Evolutionary conservation across 2,113 vertebrate species (phyloP).

Genomic region (Motacilla tschutschensis): DNA sequence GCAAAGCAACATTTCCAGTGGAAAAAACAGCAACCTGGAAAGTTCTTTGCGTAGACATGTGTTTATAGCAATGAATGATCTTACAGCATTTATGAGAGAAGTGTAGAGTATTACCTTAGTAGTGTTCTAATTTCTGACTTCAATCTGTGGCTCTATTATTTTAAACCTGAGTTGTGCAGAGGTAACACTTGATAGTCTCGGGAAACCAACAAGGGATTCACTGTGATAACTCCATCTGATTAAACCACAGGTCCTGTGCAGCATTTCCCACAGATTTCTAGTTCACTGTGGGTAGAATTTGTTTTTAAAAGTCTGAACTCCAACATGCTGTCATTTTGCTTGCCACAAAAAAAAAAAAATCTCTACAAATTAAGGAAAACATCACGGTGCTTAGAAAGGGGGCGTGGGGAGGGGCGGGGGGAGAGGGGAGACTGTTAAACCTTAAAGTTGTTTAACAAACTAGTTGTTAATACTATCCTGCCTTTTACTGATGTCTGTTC

Average conservation of each 20-base stretch:
- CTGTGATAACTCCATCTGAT: slow-evolving; percentile 35
- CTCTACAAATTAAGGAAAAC: not conserved
- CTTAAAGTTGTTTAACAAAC: not conserved
- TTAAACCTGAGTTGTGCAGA: slow-evolving; percentile 6
- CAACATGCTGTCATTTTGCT: not conserved
- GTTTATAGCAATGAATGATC: not conserved
- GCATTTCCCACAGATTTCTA: slow-evolving; percentile 8
- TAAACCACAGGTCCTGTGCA: slow-evolving; percentile 39
- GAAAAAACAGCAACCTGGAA: not conserved
- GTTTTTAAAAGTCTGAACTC: not conserved
- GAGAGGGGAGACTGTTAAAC: not conserved
- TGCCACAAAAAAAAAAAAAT: not conserved
- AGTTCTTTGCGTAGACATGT: not conserved
- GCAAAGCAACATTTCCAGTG: not conserved
- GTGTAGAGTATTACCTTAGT: not conserved
- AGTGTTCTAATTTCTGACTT: slow-evolving; percentile 19
- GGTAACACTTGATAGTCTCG: slow-evolving; percentile 19
- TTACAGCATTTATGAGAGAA: not conserved
- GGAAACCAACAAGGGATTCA: slow-evolving; percentile 15
- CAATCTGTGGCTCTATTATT: not conserved
- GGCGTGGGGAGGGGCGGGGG: accelerated
- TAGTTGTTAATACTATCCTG: not conserved
- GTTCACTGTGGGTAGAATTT: not conserved
- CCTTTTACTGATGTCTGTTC: not conserved
- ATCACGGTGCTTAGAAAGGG: not conserved